These are phyloP conservation scores for Endotricha flammealis DNA, from an alignment of 2,888 invertebrate species.

Conservation along the genomic window DNA sequence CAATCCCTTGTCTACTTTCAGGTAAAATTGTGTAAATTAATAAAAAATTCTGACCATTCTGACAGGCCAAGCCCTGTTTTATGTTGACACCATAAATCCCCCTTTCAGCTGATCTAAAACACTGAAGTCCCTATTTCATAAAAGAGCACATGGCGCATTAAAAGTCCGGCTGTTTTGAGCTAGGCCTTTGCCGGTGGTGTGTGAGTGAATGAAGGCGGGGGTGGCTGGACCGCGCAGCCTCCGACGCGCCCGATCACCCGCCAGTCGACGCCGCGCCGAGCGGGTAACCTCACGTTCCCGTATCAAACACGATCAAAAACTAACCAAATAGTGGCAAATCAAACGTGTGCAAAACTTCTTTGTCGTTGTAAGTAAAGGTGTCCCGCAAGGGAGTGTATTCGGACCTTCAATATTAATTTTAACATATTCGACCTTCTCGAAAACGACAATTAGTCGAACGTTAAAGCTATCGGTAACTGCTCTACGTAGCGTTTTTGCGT, in stretches of 20 bases:
- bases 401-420: slow-evolving; percentile 16
- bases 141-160: slow-evolving; percentile 69
- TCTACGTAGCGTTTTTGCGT: slow-evolving; percentile 35
- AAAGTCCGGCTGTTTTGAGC: slow-evolving; percentile 66
- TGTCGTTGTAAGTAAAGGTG: slow-evolving; percentile 53
- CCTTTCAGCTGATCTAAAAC: slow-evolving; percentile 43
- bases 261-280: slow-evolving; percentile 67
- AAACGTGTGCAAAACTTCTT: slow-evolving; percentile 48
- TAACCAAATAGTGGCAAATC: slow-evolving; percentile 51
- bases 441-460: slow-evolving; percentile 28
- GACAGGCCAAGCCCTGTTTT: slow-evolving; percentile 9
- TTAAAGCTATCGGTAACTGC: slow-evolving; percentile 25
- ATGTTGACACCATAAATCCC: slow-evolving; percentile 33
- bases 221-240: slow-evolving; percentile 66
- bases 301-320: slow-evolving; percentile 32
- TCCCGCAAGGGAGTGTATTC: slow-evolving; percentile 13
- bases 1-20: not conserved
- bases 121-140: slow-evolving; percentile 44
- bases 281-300: slow-evolving; percentile 52
- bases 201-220: slow-evolving; percentile 73
- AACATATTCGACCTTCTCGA: slow-evolving; percentile 43
- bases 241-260: slow-evolving; percentile 52
- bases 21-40: not conserved
- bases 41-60: too few species aligned
- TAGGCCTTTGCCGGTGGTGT: slow-evolving; percentile 49